Base-by-base conservation (phyloP, 2,113 vertebrate species). In the Dasypus novemcinctus region DNA sequence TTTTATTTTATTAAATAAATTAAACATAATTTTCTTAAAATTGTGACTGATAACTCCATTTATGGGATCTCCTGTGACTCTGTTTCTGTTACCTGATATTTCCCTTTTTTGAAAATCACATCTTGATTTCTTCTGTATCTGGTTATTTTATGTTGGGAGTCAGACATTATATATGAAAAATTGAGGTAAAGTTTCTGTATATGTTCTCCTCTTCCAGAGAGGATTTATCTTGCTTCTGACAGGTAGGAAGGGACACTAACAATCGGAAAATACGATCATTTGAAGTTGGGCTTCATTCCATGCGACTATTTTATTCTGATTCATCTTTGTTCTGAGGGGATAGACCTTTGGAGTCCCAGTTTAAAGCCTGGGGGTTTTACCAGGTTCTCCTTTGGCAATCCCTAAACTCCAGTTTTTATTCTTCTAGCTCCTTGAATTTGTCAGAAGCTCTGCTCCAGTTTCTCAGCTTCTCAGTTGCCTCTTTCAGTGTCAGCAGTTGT, bases 91-190 rank as follows among this genome's bases (percentile, higher is more conserved):
- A 59, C 38, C 29, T 43, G 4, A 68, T 79, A 75, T n/a, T 80
- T 93, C 54, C 68, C 46, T 74, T 90, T 5, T 68, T 75, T 95
- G 81, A 21, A 66, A 81, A 54, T 89, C 31, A 72, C 20, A 12
- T 74, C 33, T 72, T 83, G 38, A 17, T 85, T 93, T 71, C 52
- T 94, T 82, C 49, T 75, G 0, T 80, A 54, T 72, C 17, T 72
- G 23, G 54, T 88, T 63, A 71, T 36, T 95, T 93, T 93, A 90
- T 87, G 20, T 69, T 92, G 41, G 86, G 71, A 81, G 49, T 75
- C 36, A 64, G 10, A 54, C 36, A 63, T 46, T 41, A 41, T 36
- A 69, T 68, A 78, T 82, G 52, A n/a, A 78, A 88, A 59, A 74
- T 46, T 71, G 59, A 74, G 33, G 57, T 83, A 41, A 91, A 93